Evolutionary conservation across 2,113 vertebrate species (phyloP), one percentile per base, ranked within the genome.

Genomic region (Theropithecus gelada): DNA sequence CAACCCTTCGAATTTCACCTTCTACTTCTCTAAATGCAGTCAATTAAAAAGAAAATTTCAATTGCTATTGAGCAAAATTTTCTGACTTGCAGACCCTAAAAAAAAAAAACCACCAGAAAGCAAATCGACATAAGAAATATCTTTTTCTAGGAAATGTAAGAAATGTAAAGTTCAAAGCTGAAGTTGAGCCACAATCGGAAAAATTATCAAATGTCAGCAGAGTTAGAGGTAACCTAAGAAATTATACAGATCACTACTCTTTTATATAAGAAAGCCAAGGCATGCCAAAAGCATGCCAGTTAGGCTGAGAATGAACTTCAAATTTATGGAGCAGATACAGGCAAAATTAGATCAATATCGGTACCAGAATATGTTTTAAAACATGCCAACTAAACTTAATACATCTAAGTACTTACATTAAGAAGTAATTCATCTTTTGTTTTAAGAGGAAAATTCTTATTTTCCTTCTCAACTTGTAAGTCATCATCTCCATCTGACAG

Each of bases 381-480:
- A 86, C 23, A 93, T n/a, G 13, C 32, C 95, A 86, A 82, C 72
- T 38, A 68, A 75, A 70, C 35, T 40, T 66, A 75, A 78, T n/a
- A 94, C 35, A 78, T 2, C 1, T 8, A 84, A 90, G 57, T 97
- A 99, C 98, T 98, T 98, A 99, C 99, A 8, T 98, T 97, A 98
- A 98, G 12, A 87, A 98, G 97, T 50, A 98, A 96, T 55, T 99
- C 99, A 93, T 98, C 98, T 96, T 99, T 99, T 72, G 98, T 98
- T 98, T 97, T 98, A 97, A 98, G 1, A 94, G 93, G 97, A 96
- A 45, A 96, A 94, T 94, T 75, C 88, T 86, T 98, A 50, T 95
- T 98, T 91, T 97, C 97, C 43, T 98, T 99, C 80, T 97, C 98
- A 72, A 86, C 35, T 90, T 97, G 97, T 66, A 93, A 91, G 92